Evolutionary conservation across 2,797 vertebrate genomes (phyloP).

Genomic region (Rhinatrema bivittatum): DNA sequence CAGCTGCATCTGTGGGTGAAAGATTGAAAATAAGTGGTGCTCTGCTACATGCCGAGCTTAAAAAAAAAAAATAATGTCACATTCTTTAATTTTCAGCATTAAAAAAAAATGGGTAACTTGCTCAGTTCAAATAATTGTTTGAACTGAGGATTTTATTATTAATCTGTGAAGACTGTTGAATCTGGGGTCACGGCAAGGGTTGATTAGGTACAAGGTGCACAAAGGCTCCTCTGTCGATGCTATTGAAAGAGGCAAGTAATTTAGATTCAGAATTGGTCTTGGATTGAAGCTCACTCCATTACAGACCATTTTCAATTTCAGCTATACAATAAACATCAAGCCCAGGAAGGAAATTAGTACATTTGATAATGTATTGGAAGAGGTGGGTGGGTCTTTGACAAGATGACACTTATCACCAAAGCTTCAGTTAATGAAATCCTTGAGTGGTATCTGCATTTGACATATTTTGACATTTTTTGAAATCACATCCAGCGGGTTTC

Average conservation of each 20-base stretch:
- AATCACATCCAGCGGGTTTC: slow-evolving; percentile 70
- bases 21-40: slow-evolving; percentile 89
- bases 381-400: slow-evolving; percentile 92
- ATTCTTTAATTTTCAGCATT: slow-evolving; percentile 93
- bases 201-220: slow-evolving; percentile 99
- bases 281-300: slow-evolving; percentile 98
- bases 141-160: slow-evolving; percentile 99
- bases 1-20: slow-evolving; percentile 71
- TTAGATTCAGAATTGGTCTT: slow-evolving; percentile 99
- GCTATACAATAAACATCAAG: slow-evolving; percentile 99
- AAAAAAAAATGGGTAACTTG: slow-evolving; percentile 93
- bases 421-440: slow-evolving; percentile 82
- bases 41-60: slow-evolving; percentile 66
- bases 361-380: slow-evolving; percentile 97
- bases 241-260: slow-evolving; percentile 99
- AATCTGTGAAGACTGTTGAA: slow-evolving; percentile 92
- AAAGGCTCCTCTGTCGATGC: slow-evolving; percentile 96
- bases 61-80: slow-evolving; percentile 78
- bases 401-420: slow-evolving; percentile 89
- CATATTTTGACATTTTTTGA: slow-evolving; percentile 83
- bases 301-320: slow-evolving; percentile 99
- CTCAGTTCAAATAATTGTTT: slow-evolving; percentile 99
- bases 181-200: slow-evolving; percentile 96
- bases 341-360: slow-evolving; percentile 97
- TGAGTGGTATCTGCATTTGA: slow-evolving; percentile 81